These are phyloP conservation scores for Australoheros facetus DNA, from an alignment of 2,797 vertebrate genomes.

Conservation along the genomic window DNA sequence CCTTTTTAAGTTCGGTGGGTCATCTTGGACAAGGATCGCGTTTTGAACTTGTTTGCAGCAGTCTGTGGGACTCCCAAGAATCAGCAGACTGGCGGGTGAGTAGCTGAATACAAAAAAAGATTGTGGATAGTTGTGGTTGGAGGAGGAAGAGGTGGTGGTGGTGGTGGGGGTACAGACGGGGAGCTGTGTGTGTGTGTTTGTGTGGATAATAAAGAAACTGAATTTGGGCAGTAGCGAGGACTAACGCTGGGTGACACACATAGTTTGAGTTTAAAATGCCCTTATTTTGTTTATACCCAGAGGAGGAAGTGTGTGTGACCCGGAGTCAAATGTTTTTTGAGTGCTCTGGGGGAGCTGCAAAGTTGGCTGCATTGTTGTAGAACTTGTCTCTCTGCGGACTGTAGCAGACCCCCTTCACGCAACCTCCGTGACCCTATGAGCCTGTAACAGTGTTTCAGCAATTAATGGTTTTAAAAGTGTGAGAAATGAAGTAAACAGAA, in stretches of 20 bases:
- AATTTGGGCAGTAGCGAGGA: slow-evolving; percentile 58
- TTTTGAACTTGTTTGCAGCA: slow-evolving; percentile 80
- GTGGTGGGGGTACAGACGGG: slow-evolving; percentile 25
- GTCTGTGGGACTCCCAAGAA: slow-evolving; percentile 79
- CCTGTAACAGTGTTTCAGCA: slow-evolving; percentile 26
- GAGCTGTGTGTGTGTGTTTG: slow-evolving; percentile 18
- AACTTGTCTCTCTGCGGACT: slow-evolving; percentile 55
- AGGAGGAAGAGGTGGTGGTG: slow-evolving; percentile 11
- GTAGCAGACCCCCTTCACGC: slow-evolving; percentile 46
- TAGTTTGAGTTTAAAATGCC: slow-evolving; percentile 45
- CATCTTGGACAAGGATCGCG: slow-evolving; percentile 73
- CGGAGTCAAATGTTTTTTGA: slow-evolving; percentile 60
- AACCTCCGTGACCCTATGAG: slow-evolving; percentile 48
- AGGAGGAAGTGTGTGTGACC: slow-evolving; percentile 64
- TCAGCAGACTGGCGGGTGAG: slow-evolving; percentile 86
- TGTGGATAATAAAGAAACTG: slow-evolving; percentile 38
- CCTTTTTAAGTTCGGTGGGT: slow-evolving; percentile 66
- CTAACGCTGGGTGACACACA: slow-evolving; percentile 48
- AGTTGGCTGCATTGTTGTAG: slow-evolving; percentile 75
- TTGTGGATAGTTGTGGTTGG: slow-evolving; percentile 61
- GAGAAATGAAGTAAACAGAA: slow-evolving; percentile 20
- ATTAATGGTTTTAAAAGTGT: slow-evolving; percentile 35
- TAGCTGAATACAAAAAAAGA: slow-evolving; percentile 66
- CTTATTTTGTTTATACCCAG: slow-evolving; percentile 51
- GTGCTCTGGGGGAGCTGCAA: slow-evolving; percentile 51